Percentiles rank a stretch among this genome's conserved stretches.
These are phyloP conservation scores for Sogatella furcifera DNA, from an alignment of 1,140 invertebrate genomes.

Conservation along the genomic window DNA sequence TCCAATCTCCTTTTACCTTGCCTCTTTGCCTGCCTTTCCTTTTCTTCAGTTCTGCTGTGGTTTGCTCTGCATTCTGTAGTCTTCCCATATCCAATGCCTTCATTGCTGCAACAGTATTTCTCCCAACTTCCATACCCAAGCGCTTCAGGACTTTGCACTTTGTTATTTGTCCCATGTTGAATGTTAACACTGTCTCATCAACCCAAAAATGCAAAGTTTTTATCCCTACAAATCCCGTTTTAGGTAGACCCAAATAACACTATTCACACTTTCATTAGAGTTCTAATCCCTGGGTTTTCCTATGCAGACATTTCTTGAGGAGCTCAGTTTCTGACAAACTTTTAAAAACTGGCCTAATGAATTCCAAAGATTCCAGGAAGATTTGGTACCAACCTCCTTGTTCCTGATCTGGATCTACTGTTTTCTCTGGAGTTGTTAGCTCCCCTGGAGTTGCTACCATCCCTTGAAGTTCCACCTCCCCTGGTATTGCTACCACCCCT, in stretches of 20 bases:
- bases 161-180: constrained; percentile 7
- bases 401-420: too few species aligned
- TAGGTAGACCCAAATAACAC: constrained; percentile 22
- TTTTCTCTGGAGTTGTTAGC: too few species aligned
- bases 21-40: too few species aligned
- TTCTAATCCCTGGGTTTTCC: constrained; percentile 22
- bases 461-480: too few species aligned
- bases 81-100: neutral
- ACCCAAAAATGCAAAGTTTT: constrained; percentile 18
- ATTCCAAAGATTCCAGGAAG: neutral
- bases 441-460: too few species aligned
- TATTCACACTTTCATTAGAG: constrained; percentile 21
- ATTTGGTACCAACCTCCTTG: too few species aligned
- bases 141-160: constrained; percentile 5
- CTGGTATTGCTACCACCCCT: too few species aligned
- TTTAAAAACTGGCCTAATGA: constrained; percentile 20
- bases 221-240: constrained; percentile 20
- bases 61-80: too few species aligned
- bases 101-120: constrained; percentile 2
- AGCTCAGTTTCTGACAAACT: constrained; percentile 11
- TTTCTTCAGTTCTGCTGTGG: too few species aligned
- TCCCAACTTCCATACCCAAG: constrained; percentile 6
- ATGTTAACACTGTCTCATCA: constrained; percentile 4
- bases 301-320: constrained; percentile 16
- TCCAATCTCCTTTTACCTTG: too few species aligned